Conservation (phyloP, 2,888 invertebrate species). For the Drosophila kambysellisi region DNA sequence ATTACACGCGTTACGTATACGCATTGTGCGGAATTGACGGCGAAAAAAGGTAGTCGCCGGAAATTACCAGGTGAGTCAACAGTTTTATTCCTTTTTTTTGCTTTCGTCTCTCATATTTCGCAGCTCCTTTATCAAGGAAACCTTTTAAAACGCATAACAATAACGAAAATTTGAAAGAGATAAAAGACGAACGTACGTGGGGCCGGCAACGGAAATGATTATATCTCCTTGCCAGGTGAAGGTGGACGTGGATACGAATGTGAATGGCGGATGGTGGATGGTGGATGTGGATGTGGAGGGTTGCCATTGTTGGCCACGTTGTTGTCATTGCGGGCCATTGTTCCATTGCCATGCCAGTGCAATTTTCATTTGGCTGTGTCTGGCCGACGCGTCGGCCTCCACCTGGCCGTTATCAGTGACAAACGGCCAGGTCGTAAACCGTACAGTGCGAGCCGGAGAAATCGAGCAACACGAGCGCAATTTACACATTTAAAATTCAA, state of each 20-base stretch:
- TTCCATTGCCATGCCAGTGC: constrained; percentile 60
- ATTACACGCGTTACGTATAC: constrained; percentile 65
- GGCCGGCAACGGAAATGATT: constrained; percentile 79
- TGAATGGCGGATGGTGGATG: background rate
- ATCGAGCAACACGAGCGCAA: constrained; percentile 67
- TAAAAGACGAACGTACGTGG: constrained; percentile 75
- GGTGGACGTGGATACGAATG: constrained; percentile 1
- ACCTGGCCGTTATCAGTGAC: constrained; percentile 74
- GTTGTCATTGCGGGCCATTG: constrained; percentile 74
- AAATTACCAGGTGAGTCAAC: constrained; percentile 77
- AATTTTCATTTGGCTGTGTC: constrained; percentile 71
- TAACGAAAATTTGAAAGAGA: constrained; percentile 78
- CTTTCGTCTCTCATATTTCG: constrained; percentile 37
- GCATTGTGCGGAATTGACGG: constrained; percentile 39
- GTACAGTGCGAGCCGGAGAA: constrained; percentile 38
- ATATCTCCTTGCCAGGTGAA: constrained; percentile 65
- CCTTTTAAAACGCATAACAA: constrained; percentile 77
- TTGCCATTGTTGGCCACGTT: constrained; percentile 45
- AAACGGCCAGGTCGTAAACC: constrained; percentile 76
- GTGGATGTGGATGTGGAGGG: constrained; percentile 5
- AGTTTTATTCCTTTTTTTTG: constrained; percentile 49
- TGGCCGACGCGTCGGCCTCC: constrained; percentile 38
- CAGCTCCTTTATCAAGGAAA: constrained; percentile 63
- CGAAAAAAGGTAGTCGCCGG: constrained; percentile 60
- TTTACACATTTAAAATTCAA: constrained; percentile 80